Evolutionary conservation across 2,113 vertebrate genomes (phyloP), one percentile per base, ranked within the genome.

Genomic region (Malaclemys terrapin): DNA sequence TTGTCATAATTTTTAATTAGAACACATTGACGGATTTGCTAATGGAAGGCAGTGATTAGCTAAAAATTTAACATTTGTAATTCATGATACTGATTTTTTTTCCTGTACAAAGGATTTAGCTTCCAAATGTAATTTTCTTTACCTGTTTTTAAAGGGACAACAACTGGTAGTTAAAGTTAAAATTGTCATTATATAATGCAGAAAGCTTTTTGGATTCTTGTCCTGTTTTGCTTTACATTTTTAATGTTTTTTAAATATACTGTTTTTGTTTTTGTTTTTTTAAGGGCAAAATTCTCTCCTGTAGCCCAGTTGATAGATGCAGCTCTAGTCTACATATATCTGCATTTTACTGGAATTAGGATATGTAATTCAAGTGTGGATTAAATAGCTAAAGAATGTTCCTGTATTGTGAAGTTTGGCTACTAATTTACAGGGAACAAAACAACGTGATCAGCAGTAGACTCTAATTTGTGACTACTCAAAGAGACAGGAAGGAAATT

Each of bases 1-100:
- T 2, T n/a, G 35, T 90, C 38, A 84, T 92, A 76, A 31, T 85
- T 22, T 89, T 95, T 94, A 42, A 75, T 95, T 91, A 90, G 22
- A 88, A 78, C 85, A 17, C 78, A 59, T 89, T 80, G 79, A 92
- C 85, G 8, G 54, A 83, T 88, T 81, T 93, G 31, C 72, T 97
- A 85, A 89, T 54, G n/a, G 57, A 52, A 45, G 59, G 24, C 83
- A 42, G 19, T 2, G 89, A 35, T 49, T 91, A 89, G 20, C 29
- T 25, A 76, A 87, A 84, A 6, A 50, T 1, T 4, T 19, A 93
- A 84, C 29, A 87, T 24, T 86, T 93, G 3, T 2, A 3, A 22
- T 89, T 85, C 85, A 35, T 94, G 81, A 59, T 53, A 13, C 4
- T 87, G 52, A 87, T 72, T 94, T 65, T 14, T 50, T 72, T n/a